Conservation (phyloP, 2,113 vertebrate species). For the Herpailurus yagouaroundi region DNA sequence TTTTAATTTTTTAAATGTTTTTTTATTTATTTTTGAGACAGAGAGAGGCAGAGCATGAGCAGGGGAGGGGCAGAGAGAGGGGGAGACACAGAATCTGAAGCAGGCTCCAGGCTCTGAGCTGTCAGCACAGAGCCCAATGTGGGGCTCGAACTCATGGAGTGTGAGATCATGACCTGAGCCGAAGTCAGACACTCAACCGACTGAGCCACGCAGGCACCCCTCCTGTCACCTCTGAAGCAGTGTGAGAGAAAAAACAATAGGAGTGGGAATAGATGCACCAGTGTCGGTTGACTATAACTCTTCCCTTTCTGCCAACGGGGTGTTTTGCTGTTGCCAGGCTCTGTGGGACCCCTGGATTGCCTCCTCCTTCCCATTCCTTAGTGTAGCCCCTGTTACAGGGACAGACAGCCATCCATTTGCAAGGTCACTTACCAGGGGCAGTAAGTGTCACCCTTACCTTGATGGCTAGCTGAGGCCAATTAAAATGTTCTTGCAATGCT, state of each 20-base stretch:
- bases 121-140: too few relatives aligned
- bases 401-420: background rate
- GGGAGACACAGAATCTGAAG: too few relatives aligned
- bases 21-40: too few relatives aligned
- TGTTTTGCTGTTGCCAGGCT: background rate
- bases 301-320: background rate
- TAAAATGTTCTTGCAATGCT: background rate
- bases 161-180: too few relatives aligned
- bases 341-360: background rate
- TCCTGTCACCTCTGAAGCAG: background rate
- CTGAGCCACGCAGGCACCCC: too few relatives aligned
- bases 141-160: too few relatives aligned
- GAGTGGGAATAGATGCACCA: background rate
- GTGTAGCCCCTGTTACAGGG: background rate
- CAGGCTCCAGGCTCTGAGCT: too few relatives aligned
- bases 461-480: background rate
- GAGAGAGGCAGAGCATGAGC: too few relatives aligned
- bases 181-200: too few relatives aligned
- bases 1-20: too few relatives aligned
- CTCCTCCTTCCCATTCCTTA: background rate
- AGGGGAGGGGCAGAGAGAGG: too few relatives aligned
- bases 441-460: background rate
- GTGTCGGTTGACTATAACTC: background rate
- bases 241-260: background rate
- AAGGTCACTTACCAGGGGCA: background rate